Evolutionary conservation across 2,797 vertebrate genomes (phyloP), one percentile per base, ranked within the genome.

Genomic region (Schizopygopsis malacanthus): DNA sequence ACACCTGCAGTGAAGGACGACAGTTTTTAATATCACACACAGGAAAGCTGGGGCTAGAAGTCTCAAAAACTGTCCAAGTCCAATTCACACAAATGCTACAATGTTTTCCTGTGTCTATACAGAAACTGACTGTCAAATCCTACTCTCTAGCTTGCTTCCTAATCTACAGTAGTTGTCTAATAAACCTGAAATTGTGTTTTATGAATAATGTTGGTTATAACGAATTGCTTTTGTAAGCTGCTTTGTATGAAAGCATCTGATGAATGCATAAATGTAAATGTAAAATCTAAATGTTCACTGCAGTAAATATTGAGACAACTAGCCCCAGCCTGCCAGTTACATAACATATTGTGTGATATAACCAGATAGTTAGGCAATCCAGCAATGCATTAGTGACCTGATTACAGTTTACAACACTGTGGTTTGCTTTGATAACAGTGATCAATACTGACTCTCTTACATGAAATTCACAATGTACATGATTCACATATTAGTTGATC

Each of bases 1-100:
- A 82, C 78, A 71, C 84, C 89, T 90, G 83, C 13, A 73, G 54
- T 50, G 56, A 69, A 33, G 43, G 11, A 82, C 3, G n/a, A 37
- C 4, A 33, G 20, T 73, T 63, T 37, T 52, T 41, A 43, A 67
- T 22, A 52, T 45, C 61, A 47, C 65, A 70, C 3, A 28, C 39
- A 41, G 22, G 25, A 28, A 28, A 8, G 41, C 39, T 56, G 39
- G 15, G 70, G n/a, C 8, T 18, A 20, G 37, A 41, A 13, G 39
- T 72, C 67, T 72, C 54, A 56, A 2, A 12, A n/a, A 37, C 20
- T 41, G 9, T 71, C 47, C 5, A 67, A 18, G 47, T 37, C 50
- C 18, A 25, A 22, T 59, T 59, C n/a, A 78, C 18, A 59, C 22
- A 18, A 41, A 79, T 63, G 39, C 15, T 25, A 63, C n/a, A 28